Conservation (phyloP, 2,888 invertebrate genomes). For the Macrophya alboannulata region DNA sequence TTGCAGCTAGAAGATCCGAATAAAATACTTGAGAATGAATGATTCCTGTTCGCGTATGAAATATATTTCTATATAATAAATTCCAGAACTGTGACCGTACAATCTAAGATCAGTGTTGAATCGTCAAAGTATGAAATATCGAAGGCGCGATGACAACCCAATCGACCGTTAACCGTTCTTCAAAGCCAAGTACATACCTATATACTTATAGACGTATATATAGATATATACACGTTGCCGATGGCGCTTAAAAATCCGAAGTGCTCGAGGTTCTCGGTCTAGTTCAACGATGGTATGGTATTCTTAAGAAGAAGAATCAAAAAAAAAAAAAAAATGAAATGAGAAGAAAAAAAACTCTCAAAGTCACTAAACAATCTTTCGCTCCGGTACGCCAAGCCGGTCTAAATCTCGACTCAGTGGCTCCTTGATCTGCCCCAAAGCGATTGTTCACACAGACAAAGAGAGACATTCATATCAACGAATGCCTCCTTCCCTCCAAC, state of each 20-base stretch:
- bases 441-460: constrained; percentile 64
- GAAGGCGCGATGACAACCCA: constrained; percentile 61
- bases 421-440: constrained; percentile 76
- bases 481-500: constrained; percentile 67
- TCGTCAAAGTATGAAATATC: constrained; percentile 21
- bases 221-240: constrained; percentile 4
- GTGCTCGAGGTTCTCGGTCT: constrained; percentile 3
- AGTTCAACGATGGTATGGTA: not conserved
- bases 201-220: not conserved
- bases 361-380: constrained; percentile 76
- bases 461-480: constrained; percentile 70
- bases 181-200: constrained; percentile 9
- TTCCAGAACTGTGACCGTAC: not conserved
- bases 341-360: constrained; percentile 69
- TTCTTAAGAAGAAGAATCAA: constrained; percentile 59
- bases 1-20: not conserved
- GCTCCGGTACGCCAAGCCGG: constrained; percentile 70
- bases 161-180: constrained; percentile 70
- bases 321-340: constrained; percentile 56
- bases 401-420: constrained; percentile 65
- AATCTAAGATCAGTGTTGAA: constrained; percentile 28
- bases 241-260: constrained; percentile 29
- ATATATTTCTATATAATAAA: not conserved
- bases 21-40: not conserved
- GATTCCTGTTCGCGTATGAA: not conserved